Evolutionary conservation across 1,140 invertebrate species (phyloP), one percentile per base, ranked within the genome.

Genomic region (Aporrectodea caliginosa): DNA sequence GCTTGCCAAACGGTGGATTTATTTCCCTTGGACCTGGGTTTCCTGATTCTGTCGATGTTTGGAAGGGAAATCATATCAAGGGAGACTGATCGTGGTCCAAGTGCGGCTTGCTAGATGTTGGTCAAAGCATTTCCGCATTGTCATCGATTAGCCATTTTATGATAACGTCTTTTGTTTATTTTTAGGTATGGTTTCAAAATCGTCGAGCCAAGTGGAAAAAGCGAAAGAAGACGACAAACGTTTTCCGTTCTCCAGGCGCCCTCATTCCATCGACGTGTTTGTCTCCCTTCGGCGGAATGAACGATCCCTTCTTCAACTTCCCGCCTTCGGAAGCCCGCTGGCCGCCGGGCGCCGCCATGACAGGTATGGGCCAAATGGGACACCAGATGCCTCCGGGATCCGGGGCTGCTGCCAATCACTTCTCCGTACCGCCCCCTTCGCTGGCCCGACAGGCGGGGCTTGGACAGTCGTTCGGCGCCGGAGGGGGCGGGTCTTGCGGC

Each of bases 151-250:
- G n/a, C n/a, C n/a, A n/a, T n/a, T n/a, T n/a, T n/a, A n/a, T n/a
- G n/a, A n/a, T n/a, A n/a, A n/a, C n/a, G n/a, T n/a, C n/a, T n/a
- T n/a, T n/a, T n/a, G n/a, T n/a, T n/a, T n/a, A n/a, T 80, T 31
- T 73, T 79, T 22, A 88, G 87, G 86, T 88, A 16, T 88, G 87
- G 87, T 88, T 88, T 75, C 86, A 87, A 83, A 88, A 88, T 81
- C 81, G 88, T 0, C 84, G 87, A 2, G 87, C 87, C 27, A 88
- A 88, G 80, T 88, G 96, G 95, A 98, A 98, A 91, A 97, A 98
- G 85, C 91, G 95, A 83, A 98, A 98, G 94, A 98, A 98, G 93
- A 95, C 94, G 32, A 95, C 94, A 16, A 96, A 96, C 86, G 95
- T 98, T 16, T 98, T 98, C 88, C 90, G 95, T 69, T 93, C 94